phyloP scores from a whole-genome alignment of 2,888 invertebrate genomes.

The Hydropsyche betteni region DNA sequence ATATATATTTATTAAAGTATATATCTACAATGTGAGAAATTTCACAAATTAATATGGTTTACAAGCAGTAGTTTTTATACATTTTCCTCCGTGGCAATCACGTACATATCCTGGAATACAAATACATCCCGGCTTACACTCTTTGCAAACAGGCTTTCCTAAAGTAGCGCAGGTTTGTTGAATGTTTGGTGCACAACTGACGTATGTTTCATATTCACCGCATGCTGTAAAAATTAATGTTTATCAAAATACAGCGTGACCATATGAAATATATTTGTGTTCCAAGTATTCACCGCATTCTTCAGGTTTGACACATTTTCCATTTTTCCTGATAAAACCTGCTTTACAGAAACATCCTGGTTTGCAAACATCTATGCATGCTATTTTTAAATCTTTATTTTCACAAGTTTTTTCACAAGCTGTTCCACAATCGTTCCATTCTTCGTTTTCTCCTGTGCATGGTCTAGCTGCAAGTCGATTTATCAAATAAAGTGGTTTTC shows the following conservation, averaged over 20 bases:
- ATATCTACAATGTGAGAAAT: too few species aligned
- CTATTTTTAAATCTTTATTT: slow-evolving; percentile 13
- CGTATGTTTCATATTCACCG: slow-evolving; percentile 36
- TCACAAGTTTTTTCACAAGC: slow-evolving; percentile 8
- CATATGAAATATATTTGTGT: too few species aligned
- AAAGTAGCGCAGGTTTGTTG: slow-evolving; percentile 43
- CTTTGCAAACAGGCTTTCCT: slow-evolving; percentile 37
- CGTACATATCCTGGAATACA: slow-evolving; percentile 45
- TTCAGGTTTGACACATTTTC: slow-evolving; percentile 10
- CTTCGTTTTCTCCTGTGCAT: slow-evolving; percentile 32
- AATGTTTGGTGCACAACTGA: slow-evolving; percentile 38
- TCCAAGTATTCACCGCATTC: not conserved
- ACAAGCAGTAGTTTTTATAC: slow-evolving; percentile 1
- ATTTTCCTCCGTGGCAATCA: slow-evolving; percentile 32
- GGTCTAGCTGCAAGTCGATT: not conserved
- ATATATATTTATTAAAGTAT: not conserved
- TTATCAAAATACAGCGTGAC: not conserved
- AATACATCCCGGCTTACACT: slow-evolving; percentile 44
- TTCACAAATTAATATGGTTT: not conserved
- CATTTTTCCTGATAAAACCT: not conserved
- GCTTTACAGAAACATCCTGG: not conserved
- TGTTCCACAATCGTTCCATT: slow-evolving; percentile 21
- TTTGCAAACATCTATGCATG: not conserved
- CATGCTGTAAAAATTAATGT: slow-evolving; percentile 7
- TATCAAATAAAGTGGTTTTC: not conserved